A percentile compares a stretch with the other conserved stretches of the same genome.
Conservation (phyloP, 2,888 invertebrate genomes). For the Caradrina clavipalpis region DNA sequence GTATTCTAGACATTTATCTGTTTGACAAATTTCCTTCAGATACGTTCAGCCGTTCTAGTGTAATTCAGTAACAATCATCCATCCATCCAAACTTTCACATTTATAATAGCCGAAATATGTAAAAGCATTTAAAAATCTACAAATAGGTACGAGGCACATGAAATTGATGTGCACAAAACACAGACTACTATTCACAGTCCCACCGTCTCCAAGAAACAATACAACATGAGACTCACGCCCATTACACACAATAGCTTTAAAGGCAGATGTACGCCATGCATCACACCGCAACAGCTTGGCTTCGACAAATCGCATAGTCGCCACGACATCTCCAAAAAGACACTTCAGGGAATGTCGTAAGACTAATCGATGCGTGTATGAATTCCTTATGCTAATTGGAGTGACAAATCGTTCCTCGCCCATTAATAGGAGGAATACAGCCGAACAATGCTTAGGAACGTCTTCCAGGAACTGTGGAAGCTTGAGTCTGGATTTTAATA, state of each 20-base stretch:
- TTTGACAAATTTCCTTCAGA: too few species aligned
- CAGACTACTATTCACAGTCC: neutral
- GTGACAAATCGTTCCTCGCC: slow-evolving; percentile 68
- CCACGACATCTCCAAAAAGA: slow-evolving; percentile 58
- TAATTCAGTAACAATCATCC: too few species aligned
- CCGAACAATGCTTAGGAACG: slow-evolving; percentile 70
- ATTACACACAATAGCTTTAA: slow-evolving; percentile 30
- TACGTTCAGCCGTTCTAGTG: too few species aligned
- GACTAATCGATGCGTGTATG: slow-evolving; percentile 71
- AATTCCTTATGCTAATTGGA: slow-evolving; percentile 76
- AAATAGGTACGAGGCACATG: neutral
- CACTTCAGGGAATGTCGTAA: slow-evolving; percentile 54
- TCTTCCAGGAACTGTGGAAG: slow-evolving; percentile 51
- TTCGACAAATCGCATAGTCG: slow-evolving; percentile 63
- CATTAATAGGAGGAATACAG: slow-evolving; percentile 68
- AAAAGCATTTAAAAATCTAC: neutral
- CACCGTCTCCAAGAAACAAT: slow-evolving; percentile 32
- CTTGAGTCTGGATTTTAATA: slow-evolving; percentile 15
- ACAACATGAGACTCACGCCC: slow-evolving; percentile 18
- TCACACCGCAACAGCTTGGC: slow-evolving; percentile 54
- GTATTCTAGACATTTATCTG: too few species aligned
- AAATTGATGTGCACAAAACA: neutral
- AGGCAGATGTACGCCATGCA: slow-evolving; percentile 62
- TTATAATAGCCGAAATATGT: too few species aligned
- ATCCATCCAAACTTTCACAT: too few species aligned